These are phyloP conservation scores for Erebia ligea DNA, from an alignment of 2,888 invertebrate genomes.

Conservation along the genomic window DNA sequence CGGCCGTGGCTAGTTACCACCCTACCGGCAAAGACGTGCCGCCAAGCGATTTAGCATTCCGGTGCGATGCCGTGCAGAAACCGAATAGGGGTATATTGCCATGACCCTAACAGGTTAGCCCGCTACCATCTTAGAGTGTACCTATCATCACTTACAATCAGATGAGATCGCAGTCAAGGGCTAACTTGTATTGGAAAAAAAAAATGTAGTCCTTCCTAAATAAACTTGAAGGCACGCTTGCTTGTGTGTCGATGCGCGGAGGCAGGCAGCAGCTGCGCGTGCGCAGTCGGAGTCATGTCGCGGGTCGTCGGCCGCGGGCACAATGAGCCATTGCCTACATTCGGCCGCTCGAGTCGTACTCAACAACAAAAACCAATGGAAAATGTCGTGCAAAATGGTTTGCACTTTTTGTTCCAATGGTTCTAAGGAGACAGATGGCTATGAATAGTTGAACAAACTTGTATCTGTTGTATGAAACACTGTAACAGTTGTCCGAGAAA, in stretches of 20 bases:
- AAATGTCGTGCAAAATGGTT: neutral
- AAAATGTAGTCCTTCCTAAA: too few relatives aligned
- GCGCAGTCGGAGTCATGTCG: slow-evolving; percentile 31
- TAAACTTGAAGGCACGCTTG: neutral
- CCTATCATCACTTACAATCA: too few relatives aligned
- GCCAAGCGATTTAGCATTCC: too few relatives aligned
- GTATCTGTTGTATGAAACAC: neutral
- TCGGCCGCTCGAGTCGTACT: slow-evolving; percentile 1
- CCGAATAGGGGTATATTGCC: too few relatives aligned
- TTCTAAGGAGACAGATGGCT: neutral
- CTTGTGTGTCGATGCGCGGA: neutral
- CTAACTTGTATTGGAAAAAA: too few relatives aligned
- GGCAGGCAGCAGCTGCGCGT: slow-evolving; percentile 23
- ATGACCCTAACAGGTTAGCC: too few relatives aligned
- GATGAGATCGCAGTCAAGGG: too few relatives aligned
- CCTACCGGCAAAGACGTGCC: too few relatives aligned
- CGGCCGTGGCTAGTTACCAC: too few relatives aligned
- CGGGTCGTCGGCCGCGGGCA: slow-evolving; percentile 38
- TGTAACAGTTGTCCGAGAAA: too few relatives aligned
- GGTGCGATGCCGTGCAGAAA: too few relatives aligned
- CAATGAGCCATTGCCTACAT: slow-evolving; percentile 22
- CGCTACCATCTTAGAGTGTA: too few relatives aligned
- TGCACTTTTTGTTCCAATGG: neutral
- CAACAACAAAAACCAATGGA: slow-evolving; percentile 8
- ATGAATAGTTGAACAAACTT: neutral